Percentiles rank a stretch among this genome's conserved stretches.
These are phyloP conservation scores for Osmerus mordax DNA, from an alignment of 2,113 vertebrate species.

Conservation along the genomic window DNA sequence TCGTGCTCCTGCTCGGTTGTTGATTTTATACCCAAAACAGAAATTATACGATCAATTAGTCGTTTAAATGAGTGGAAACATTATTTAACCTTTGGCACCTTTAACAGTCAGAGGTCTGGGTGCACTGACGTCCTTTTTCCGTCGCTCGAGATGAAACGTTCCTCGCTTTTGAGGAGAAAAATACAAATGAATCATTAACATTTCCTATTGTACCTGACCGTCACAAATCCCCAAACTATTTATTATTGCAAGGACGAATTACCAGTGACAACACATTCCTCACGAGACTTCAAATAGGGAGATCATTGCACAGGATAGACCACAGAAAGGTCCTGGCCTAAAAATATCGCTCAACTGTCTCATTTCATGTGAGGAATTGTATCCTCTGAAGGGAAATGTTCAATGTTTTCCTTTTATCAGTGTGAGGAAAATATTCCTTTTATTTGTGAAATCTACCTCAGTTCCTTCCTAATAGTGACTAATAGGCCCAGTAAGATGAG, in stretches of 20 bases:
- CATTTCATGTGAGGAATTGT: conserved; percentile 53
- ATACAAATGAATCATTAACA: conserved; percentile 55
- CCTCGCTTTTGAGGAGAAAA: conserved; percentile 36
- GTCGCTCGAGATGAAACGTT: conserved; percentile 16
- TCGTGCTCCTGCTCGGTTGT: background rate
- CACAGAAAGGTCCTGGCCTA: conserved; percentile 20
- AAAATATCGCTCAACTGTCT: conserved; percentile 51
- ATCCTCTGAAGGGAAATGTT: conserved; percentile 31
- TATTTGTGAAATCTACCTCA: no score
- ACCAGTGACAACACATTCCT: conserved; percentile 63
- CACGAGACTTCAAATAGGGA: conserved; percentile 50
- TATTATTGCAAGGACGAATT: conserved; percentile 37
- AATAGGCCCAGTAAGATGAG: no score
- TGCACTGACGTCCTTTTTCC: conserved; percentile 45
- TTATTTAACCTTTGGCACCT: conserved; percentile 76
- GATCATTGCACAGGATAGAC: conserved; percentile 22
- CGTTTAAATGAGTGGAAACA: conserved; percentile 68
- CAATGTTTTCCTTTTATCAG: conserved; percentile 14
- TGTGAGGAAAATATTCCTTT: background rate
- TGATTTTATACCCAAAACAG: conserved; percentile 31
- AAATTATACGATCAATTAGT: conserved; percentile 56
- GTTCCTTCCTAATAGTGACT: no score
- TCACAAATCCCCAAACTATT: conserved; percentile 45
- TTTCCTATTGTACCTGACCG: conserved; percentile 58
- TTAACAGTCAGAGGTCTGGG: conserved; percentile 69